Base-by-base conservation (phyloP, 2,888 invertebrate species). In the Macrosoma leucophasiata region DNA sequence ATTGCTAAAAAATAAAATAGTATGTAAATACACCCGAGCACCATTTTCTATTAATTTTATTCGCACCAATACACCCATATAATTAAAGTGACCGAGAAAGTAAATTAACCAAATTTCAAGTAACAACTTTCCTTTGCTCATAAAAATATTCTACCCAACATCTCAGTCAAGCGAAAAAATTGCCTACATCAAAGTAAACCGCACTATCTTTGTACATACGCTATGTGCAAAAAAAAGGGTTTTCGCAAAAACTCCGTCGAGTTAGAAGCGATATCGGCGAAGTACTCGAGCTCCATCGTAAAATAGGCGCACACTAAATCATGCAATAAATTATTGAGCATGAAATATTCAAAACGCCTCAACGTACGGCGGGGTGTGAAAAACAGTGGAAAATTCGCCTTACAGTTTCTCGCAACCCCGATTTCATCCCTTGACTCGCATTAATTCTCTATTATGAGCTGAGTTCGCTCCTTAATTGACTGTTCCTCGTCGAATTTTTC, bases 271-370 rank as follows among this genome's bases (percentile, higher is more conserved):
- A 48, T 52, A 53, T 46, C 43, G 29, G 44, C 40, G 36, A 33
- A 41, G 40, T 50, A 49, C 50, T 47, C 24, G 31, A 48, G 49
- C 42, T 57, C 59, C 61, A 62, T 58, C 62, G 55, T 60, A 58
- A 50, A 52, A 55, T 47, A 58, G 54, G 60, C 60, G 56, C 60
- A 9, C 73, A 71, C 71, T 81, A 79, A 81, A 75, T 79, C 69
- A 77, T 75, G 63, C 62, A 61, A 73, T 79, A 78, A 78, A 77
- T 77, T 78, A 78, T 76, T 45, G 43, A 69, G 69, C 70, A 66
- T 75, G 75, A 78, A 77, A 78, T 77, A 77, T 64, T 71, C 59
- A 52, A 55, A 50, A 43, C 51, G 52, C 61, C 45, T 47, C 35
- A 19, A 36, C 70, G 66, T 71, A 72, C 58, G 63, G 52, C 52